Percentiles rank a stretch among this genome's conserved stretches.
phyloP scores from a whole-genome alignment of 1,140 invertebrate species.

The Zaprionus capensis region DNA sequence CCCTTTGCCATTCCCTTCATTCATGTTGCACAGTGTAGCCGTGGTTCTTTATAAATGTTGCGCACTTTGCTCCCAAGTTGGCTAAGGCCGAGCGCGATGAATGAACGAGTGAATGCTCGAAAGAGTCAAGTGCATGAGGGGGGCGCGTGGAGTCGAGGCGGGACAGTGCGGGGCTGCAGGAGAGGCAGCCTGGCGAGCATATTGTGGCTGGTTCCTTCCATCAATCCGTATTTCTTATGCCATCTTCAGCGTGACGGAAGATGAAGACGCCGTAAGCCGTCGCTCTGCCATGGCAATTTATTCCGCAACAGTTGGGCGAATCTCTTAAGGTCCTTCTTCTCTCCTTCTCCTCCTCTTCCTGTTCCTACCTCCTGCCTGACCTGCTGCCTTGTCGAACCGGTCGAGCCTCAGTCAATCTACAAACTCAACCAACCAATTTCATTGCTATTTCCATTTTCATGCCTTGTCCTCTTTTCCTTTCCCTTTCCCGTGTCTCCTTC shows the following conservation, averaged over 20 bases:
- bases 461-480: not conserved
- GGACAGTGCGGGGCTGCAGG: not conserved
- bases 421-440: not conserved
- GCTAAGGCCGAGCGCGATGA: constrained; percentile 13
- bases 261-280: constrained; percentile 50
- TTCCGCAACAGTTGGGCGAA: constrained; percentile 76
- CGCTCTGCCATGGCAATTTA: constrained; percentile 71
- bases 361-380: not conserved
- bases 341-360: constrained; percentile 19
- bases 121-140: constrained; percentile 18
- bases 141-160: not conserved
- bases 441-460: constrained; percentile 12
- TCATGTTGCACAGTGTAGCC: constrained; percentile 11
- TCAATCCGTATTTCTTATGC: not conserved
- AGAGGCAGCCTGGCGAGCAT: constrained; percentile 21
- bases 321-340: constrained; percentile 47
- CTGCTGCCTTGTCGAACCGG: constrained; percentile 13
- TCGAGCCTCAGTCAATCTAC: constrained; percentile 4
- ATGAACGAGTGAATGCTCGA: constrained; percentile 16
- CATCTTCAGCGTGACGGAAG: constrained; percentile 21
- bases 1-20: not conserved
- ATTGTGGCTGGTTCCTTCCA: constrained; percentile 23
- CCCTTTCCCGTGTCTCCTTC: not conserved
- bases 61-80: constrained; percentile 49
- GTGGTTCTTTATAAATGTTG: constrained; percentile 53